Evolutionary conservation across 2,888 invertebrate species (phyloP), one percentile per base, ranked within the genome.

Genomic region (Anthophora plumipes): DNA sequence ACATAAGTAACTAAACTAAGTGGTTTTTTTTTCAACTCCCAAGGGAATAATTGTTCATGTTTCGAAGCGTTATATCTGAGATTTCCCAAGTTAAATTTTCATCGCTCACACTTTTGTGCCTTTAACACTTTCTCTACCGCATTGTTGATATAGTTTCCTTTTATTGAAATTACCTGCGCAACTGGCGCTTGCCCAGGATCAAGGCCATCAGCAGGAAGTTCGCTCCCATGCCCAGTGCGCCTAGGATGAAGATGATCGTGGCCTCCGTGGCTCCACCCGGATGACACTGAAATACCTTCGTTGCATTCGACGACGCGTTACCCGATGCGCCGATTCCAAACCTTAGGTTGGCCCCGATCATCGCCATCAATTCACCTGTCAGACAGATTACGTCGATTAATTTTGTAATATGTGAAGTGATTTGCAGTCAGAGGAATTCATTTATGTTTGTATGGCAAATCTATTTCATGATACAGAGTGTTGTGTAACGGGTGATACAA

Each of bases 191-290:
- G 93, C 96, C 95, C 66, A 97, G 94, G 91, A 97, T 97, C 85
- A 97, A 95, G 12, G 95, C 95, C 97, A 97, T 97, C 69, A 97
- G 95, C 46, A 96, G 96, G 84, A 97, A 94, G 93, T 97, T 97
- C 43, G 97, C 97, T 0, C 96, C 96, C 95, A 97, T 97, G 76
- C 97, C 97, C 82, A 97, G 94, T 6, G 96, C 95, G 5, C 96
- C 97, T 12, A 97, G 95, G 64, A 96, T 96, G 89, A 97, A 95
- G 86, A 97, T 95, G 22, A 97, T 95, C 1, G 96, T 96, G 4
- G 97, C 97, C 92, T 97, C 97, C 2, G 97, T 96, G 31, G 96
- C 96, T 76, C 97, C 97, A 14, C 97, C 97, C 50, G 97, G 97
- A 90, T 97, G 97, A 91, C 97, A 97, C 91, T 96, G 96, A 93